A percentile compares a stretch with the other conserved stretches of the same genome.
phyloP scores from a whole-genome alignment of 2,888 invertebrate species.

The Lamellibrachia columna region DNA sequence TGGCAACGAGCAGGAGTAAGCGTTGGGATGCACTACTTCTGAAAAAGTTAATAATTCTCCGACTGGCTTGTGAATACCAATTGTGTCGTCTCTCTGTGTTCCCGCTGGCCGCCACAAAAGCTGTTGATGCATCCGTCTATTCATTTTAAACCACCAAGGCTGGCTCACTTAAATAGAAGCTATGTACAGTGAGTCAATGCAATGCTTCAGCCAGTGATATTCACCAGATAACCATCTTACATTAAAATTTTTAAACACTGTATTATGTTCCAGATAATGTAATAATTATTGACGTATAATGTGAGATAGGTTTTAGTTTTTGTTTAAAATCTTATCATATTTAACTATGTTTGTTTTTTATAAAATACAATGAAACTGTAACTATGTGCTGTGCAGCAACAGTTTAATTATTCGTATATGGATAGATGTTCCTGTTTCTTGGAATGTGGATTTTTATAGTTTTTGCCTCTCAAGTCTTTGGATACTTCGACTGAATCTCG shows the following conservation, averaged over 20 bases:
- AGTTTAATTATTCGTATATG: too few relatives aligned
- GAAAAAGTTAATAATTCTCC: constrained; percentile 12
- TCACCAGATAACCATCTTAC: not conserved
- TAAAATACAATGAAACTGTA: too few relatives aligned
- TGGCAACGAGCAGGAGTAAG: not conserved
- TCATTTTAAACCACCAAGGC: not conserved
- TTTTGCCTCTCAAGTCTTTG: too few relatives aligned
- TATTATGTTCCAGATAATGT: not conserved
- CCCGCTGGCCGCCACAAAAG: not conserved
- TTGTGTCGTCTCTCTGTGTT: not conserved
- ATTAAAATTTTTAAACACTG: not conserved
- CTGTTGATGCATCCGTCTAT: not conserved
- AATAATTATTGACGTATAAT: not conserved
- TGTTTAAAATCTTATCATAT: not conserved
- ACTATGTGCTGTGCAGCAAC: not conserved
- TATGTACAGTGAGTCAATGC: not conserved
- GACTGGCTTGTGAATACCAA: not conserved
- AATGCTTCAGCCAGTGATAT: not conserved
- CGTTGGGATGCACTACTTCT: not conserved
- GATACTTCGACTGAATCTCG: too few relatives aligned
- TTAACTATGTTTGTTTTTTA: not conserved
- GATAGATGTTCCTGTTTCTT: too few relatives aligned
- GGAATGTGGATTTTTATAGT: too few relatives aligned
- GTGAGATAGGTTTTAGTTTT: not conserved
- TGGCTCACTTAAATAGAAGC: not conserved